Percentiles rank a stretch among this genome's conserved stretches.
These are phyloP conservation scores for Malacosoma neustria DNA, from an alignment of 2,888 invertebrate genomes.

Conservation along the genomic window DNA sequence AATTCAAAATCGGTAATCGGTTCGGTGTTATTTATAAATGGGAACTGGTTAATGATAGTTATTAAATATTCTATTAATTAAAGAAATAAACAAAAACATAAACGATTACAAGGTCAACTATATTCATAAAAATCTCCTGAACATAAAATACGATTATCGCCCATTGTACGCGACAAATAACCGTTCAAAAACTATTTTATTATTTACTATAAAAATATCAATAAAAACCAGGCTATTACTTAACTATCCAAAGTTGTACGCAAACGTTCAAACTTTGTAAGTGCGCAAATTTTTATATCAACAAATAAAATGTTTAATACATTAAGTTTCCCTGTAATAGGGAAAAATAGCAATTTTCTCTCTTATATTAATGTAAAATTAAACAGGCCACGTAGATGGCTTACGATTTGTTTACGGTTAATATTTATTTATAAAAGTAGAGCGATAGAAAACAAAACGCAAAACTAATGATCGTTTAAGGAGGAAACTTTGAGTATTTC, in stretches of 20 bases:
- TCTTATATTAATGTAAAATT: background rate
- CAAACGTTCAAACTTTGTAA: background rate
- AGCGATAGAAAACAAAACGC: too few species aligned
- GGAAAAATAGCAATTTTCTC: background rate
- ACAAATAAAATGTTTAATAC: background rate
- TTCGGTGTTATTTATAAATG: too few species aligned
- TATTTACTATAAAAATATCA: background rate
- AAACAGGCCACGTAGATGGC: background rate
- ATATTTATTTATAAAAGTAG: too few species aligned
- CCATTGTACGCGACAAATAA: background rate
- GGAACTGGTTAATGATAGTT: too few species aligned
- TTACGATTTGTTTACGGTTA: too few species aligned
- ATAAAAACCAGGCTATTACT: background rate
- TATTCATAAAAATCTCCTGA: background rate
- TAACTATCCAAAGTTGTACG: background rate
- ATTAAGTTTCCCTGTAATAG: background rate
- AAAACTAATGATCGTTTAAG: too few species aligned
- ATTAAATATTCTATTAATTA: too few species aligned
- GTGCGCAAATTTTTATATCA: background rate
- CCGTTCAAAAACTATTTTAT: background rate
- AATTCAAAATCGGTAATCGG: too few species aligned
- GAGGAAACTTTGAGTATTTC: too few species aligned
- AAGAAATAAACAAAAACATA: too few species aligned
- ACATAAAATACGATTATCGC: background rate
- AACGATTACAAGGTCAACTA: background rate